Percentiles rank a stretch among this genome's conserved stretches.
phyloP scores from a whole-genome alignment of 2,797 vertebrate genomes.

The Lacerta agilis region DNA sequence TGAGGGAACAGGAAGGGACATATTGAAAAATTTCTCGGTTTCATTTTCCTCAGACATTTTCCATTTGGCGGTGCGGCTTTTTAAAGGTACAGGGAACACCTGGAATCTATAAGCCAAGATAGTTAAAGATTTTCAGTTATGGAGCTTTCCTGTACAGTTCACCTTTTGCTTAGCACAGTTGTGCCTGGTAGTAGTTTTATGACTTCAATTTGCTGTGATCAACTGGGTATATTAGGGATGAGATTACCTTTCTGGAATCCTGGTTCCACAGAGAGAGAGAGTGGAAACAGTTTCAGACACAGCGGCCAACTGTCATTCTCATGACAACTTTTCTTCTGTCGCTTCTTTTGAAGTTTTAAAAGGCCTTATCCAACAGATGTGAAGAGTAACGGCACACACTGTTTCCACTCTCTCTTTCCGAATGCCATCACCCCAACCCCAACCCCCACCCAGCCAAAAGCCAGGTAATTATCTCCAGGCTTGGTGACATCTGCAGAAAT shows the following conservation, averaged over 20 bases:
- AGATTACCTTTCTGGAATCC: too few species aligned
- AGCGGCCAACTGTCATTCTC: constrained; percentile 71
- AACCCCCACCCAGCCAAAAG: neutral
- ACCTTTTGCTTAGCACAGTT: constrained; percentile 47
- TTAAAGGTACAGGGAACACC: constrained; percentile 61
- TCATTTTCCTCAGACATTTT: constrained; percentile 67
- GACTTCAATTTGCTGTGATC: constrained; percentile 6
- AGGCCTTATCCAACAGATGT: constrained; percentile 64
- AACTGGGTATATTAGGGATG: too few species aligned
- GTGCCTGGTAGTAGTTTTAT: neutral
- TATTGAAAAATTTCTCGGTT: constrained; percentile 65
- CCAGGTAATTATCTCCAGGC: constrained; percentile 42
- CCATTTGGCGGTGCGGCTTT: constrained; percentile 62
- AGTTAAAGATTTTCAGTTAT: constrained; percentile 63
- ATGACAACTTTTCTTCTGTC: constrained; percentile 61
- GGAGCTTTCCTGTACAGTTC: constrained; percentile 60
- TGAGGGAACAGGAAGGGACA: constrained; percentile 54
- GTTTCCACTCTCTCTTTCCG: constrained; percentile 52
- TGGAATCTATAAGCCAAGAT: constrained; percentile 56
- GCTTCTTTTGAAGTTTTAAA: constrained; percentile 71
- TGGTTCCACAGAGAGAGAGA: too few species aligned
- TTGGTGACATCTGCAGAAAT: constrained; percentile 45
- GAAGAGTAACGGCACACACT: constrained; percentile 58
- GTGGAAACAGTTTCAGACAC: constrained; percentile 60
- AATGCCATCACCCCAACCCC: neutral